Evolutionary conservation across 2,113 vertebrate genomes (phyloP).

Genomic region (Gila orcuttii): DNA sequence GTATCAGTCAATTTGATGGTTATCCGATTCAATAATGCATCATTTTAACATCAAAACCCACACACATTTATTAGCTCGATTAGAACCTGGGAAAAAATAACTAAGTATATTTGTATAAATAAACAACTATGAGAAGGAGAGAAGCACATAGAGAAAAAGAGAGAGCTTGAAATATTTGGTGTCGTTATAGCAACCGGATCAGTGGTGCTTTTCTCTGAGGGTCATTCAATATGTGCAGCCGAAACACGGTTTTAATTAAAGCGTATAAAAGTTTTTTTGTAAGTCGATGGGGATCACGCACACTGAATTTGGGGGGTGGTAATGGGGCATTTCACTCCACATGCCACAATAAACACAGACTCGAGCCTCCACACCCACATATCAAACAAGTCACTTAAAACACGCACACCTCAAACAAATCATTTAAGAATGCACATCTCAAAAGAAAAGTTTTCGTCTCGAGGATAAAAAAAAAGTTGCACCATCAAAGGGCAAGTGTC

Average conservation of each 20-base stretch:
- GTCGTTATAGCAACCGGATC: constrained; percentile 84
- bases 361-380: constrained; percentile 51
- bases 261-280: constrained; percentile 76
- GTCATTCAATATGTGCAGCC: constrained; percentile 77
- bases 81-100: constrained; percentile 14
- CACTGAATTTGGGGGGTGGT: constrained; percentile 72
- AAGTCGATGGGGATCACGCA: constrained; percentile 70
- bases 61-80: not conserved
- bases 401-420: constrained; percentile 15
- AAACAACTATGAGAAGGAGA: constrained; percentile 61
- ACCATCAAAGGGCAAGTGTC: constrained; percentile 16
- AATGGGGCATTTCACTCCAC: constrained; percentile 74
- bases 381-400: constrained; percentile 30
- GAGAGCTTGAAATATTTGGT: constrained; percentile 78
- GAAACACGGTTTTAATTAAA: constrained; percentile 75
- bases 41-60: not conserved
- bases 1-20: not conserved
- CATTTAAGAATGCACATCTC: constrained; percentile 17
- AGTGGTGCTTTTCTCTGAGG: constrained; percentile 77
- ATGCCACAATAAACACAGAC: constrained; percentile 72
- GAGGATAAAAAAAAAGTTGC: not conserved
- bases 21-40: not conserved
- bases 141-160: constrained; percentile 62
- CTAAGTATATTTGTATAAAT: constrained; percentile 26
- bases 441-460: not conserved